Percentiles rank a stretch among this genome's conserved stretches.
Evolutionary conservation across 1,140 invertebrate genomes (phyloP).

Genomic region (Planococcus citri): DNA sequence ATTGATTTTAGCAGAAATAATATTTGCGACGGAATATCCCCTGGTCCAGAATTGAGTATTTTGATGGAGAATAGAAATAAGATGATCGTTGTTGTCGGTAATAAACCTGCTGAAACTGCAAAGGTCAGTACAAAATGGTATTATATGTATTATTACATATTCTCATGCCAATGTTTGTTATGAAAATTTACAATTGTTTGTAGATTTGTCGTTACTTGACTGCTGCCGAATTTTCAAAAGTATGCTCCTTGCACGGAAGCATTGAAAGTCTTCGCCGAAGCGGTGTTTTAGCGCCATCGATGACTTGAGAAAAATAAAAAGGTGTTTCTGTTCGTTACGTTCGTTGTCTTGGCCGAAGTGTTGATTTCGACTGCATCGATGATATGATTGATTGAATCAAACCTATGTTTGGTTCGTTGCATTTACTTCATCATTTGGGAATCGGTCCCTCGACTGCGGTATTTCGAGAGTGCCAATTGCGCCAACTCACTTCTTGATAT

Average conservation of each 20-base stretch:
- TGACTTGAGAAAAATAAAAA: neutral
- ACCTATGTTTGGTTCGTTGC: too few relatives aligned
- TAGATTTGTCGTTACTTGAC: slow-evolving; percentile 60
- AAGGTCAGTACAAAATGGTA: slow-evolving; percentile 41
- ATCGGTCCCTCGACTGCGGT: too few relatives aligned
- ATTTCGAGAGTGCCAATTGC: too few relatives aligned
- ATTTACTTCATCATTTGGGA: too few relatives aligned
- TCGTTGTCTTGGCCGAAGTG: too few relatives aligned
- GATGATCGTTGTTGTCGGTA: slow-evolving; percentile 64
- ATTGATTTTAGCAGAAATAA: slow-evolving; percentile 36
- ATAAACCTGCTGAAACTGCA: slow-evolving; percentile 38
- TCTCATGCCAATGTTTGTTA: too few relatives aligned
- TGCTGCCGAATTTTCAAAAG: slow-evolving; percentile 47
- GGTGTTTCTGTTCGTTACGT: too few relatives aligned
- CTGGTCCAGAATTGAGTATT: slow-evolving; percentile 47
- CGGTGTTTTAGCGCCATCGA: slow-evolving; percentile 24
- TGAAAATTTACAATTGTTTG: slow-evolving; percentile 29
- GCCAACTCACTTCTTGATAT: too few relatives aligned
- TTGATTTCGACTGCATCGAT: too few relatives aligned
- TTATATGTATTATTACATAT: slow-evolving; percentile 9
- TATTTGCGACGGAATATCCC: slow-evolving; percentile 27
- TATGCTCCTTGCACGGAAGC: slow-evolving; percentile 59
- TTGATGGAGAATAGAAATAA: slow-evolving; percentile 45
- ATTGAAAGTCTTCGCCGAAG: slow-evolving; percentile 42
- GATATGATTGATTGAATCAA: too few relatives aligned